Base-by-base conservation (phyloP, 2,113 vertebrate genomes). In the Gobiocypris rarus region DNA sequence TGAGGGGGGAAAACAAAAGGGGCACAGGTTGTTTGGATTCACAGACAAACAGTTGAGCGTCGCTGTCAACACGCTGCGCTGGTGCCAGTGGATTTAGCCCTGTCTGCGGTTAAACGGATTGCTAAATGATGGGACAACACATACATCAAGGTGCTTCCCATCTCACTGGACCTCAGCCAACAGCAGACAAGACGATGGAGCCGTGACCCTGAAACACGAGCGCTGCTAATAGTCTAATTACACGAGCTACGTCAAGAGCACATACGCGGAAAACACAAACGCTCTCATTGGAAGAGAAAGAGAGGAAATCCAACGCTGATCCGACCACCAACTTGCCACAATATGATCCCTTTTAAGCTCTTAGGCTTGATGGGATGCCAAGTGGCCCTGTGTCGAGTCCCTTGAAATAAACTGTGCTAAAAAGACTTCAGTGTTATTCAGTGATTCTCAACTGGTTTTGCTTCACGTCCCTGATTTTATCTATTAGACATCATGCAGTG, bases 181-280 rank as follows among this genome's bases (percentile, higher is more conserved):
- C 14, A 2, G 56, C 56, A 85, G 74, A 50, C 61, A 75, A 65
- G 80, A 83, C 78, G 75, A 83, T 87, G 84, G 69, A 28, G 76
- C 65, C 78, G 34, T 52, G 87, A 86, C 73, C 84, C 67, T 79
- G 87, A 86, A 86, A 86, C 84, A 84, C 78, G 87, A 88, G 85
- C 85, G 73, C 34, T 3, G 56, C 85, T 84, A 86, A 86, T 84
- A 86, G 85, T 65, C 85, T 86, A 81, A 86, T 88, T 88, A 88
- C 78, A 83, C 54, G 22, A 82, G 61, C 56, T 79, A 65, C 83
- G 50, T 82, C 73, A 77, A 87, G 74, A 77, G 82, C 63, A 48
- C 70, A 75, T 83, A 81, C 76, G 26, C 28, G 24, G 71, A 71
- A 82, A 82, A 84, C 71, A 84, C 83, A 71, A 83, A 22, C 56